These are phyloP conservation scores for Dallia pectoralis DNA, from an alignment of 2,797 vertebrate species.

Conservation along the genomic window DNA sequence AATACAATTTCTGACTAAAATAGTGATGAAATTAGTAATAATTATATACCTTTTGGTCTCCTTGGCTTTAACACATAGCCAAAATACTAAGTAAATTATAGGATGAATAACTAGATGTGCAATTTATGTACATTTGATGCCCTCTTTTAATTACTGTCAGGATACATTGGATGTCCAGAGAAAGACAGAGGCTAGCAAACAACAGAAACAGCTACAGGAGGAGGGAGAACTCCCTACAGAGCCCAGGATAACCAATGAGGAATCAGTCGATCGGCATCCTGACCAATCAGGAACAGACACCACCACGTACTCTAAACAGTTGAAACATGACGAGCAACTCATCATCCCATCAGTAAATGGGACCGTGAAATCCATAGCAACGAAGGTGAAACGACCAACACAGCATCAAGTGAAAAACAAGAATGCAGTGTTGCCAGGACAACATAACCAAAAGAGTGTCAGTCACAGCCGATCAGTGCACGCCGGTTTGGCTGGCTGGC, in stretches of 20 bases:
- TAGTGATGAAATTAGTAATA: not conserved
- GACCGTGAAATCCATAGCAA: slow-evolving; percentile 9
- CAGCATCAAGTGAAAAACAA: slow-evolving; percentile 3
- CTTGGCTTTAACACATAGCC: not conserved
- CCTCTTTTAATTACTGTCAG: slow-evolving; percentile 48
- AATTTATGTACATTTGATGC: not conserved
- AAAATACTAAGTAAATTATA: not conserved
- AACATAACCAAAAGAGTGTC: not conserved
- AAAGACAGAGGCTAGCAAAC: slow-evolving; percentile 51
- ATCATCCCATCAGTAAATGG: slow-evolving; percentile 35
- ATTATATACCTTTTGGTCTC: not conserved
- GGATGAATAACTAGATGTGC: not conserved
- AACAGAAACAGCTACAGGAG: slow-evolving; percentile 18
- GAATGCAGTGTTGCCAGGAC: not conserved
- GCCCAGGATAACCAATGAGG: slow-evolving; percentile 18
- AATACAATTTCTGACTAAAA: not conserved
- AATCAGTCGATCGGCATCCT: slow-evolving; percentile 27
- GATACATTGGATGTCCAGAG: slow-evolving; percentile 57
- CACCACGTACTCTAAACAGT: slow-evolving; percentile 26
- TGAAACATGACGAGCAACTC: slow-evolving; percentile 30
- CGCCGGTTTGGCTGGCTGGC: not conserved
- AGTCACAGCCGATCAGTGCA: not conserved
- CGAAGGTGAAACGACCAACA: slow-evolving; percentile 20
- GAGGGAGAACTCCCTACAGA: slow-evolving; percentile 32
- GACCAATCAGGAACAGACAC: slow-evolving; percentile 11